A percentile compares a stretch with the other conserved stretches of the same genome.
Conservation (phyloP, 30 jellyfish, hydroid and myxozoan genomes). For the Aurelia sp. region DNA sequence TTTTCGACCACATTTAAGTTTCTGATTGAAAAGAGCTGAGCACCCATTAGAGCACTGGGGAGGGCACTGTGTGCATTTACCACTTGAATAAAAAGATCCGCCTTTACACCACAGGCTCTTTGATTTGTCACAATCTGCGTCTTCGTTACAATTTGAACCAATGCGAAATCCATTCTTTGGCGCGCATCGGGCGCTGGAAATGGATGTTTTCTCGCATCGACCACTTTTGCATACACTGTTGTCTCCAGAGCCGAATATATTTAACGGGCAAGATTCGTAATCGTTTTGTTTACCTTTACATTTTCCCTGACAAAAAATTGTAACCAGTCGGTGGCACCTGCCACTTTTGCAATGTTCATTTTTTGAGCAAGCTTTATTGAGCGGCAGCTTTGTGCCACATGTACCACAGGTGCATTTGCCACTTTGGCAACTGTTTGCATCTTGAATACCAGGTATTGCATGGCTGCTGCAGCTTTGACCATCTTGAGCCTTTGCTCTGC, state of each 20-base stretch:
- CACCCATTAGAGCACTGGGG: slow-evolving; percentile 39
- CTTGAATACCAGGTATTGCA: not conserved
- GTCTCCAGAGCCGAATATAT: slow-evolving; percentile 25
- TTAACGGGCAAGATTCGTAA: slow-evolving; percentile 27
- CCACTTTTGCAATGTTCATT: slow-evolving; percentile 43
- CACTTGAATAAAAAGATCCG: slow-evolving; percentile 37
- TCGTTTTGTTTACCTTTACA: slow-evolving; percentile 10
- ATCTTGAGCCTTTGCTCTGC: not conserved
- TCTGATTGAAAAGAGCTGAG: slow-evolving; percentile 38
- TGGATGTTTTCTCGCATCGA: slow-evolving; percentile 28
- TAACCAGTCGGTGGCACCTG: slow-evolving; percentile 20
- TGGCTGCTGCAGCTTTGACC: not conserved
- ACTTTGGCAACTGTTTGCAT: slow-evolving; percentile 30
- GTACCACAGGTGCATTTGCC: slow-evolving; percentile 37
- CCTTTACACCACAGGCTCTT: slow-evolving; percentile 55
- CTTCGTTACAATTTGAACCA: slow-evolving; percentile 51
- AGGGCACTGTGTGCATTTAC: slow-evolving; percentile 47
- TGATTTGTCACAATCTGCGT: slow-evolving; percentile 48
- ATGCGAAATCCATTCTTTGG: slow-evolving; percentile 34
- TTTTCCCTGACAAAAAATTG: slow-evolving; percentile 35
- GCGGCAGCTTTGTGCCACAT: slow-evolving; percentile 24
- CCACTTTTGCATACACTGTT: slow-evolving; percentile 32
- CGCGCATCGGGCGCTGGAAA: slow-evolving; percentile 33
- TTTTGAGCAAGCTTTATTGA: slow-evolving; percentile 8
- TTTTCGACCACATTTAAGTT: slow-evolving; percentile 42